Evolutionary conservation across 2,888 invertebrate species (phyloP), one percentile per base, ranked within the genome.

Genomic region (Amblyjoppa fuscipennis): DNA sequence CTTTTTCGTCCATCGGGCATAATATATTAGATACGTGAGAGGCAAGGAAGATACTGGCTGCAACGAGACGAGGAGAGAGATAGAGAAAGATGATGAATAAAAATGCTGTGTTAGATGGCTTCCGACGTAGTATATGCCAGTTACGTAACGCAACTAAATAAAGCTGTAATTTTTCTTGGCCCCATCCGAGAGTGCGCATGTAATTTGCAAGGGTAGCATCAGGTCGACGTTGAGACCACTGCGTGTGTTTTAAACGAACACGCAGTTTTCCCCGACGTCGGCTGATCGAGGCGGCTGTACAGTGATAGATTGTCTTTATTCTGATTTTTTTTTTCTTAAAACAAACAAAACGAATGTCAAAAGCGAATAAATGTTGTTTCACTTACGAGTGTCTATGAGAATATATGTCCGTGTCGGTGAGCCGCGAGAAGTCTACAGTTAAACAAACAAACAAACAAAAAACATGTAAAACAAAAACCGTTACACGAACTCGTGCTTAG

Each of bases 401-500:
- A 84, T 71, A 59, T 31, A 20, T n/a, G 25, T 28, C 56, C 28
- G 76, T 66, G 34, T 77, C 45, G 41, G 41, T 34, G 59, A 59
- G 20, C 13, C 20, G 81, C 45, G 71, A 53, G 64, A 59, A 59
- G 25, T 59, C 68, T 9, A 69, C 25, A 66, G 20, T 9, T 64
- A 31, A 76, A 28, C 28, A 45, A 59, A 59, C 20, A 56, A 56
- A 28, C 9, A 59, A 59, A 59, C 28, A 56, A 20, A 9, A 56
- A 56, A 56, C 13, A 59, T 28, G 13, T 25, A 28, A 59, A 71
- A 71, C 34, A 61, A 38, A 71, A 70, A 76, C 70, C 38, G 45
- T 9, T 38, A 64, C 76, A 77, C 73, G 66, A 66, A 61, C 68
- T 84, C 71, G 88, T 89, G 91, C 90, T 90, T 86, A 91, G 91